Evolutionary conservation across 2,888 invertebrate species (phyloP), one percentile per base, ranked within the genome.

Genomic region (Sabatieria punctata): DNA sequence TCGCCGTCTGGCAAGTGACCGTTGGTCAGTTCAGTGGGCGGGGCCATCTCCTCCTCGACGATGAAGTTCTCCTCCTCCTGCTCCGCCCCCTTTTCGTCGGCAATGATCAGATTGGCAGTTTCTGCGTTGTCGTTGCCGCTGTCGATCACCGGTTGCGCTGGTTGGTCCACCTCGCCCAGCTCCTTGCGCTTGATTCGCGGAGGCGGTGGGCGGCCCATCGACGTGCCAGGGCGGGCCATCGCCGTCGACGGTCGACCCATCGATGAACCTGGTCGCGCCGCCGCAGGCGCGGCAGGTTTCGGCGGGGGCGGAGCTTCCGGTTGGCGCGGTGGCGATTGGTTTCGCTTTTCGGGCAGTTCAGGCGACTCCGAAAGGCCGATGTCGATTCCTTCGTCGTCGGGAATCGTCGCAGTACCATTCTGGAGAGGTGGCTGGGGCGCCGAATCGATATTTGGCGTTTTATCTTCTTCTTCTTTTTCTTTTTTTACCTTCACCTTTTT

Each of bases 1-100:
- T 19, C 43, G 18, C 24, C 35, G 19, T 15, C 36, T 91, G 75
- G 61, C 85, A 57, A 58, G 22, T 51, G 40, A 8, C 38, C 38
- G 38, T n/a, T 21, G 8, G 11, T 21, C 38, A n/a, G 8, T 30
- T 30, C 30, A 21, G n/a, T 38, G 8, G n/a, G 19, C 22, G 22
- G 8, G 8, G 38, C 8, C 11, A 51, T 51, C 2, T 42, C 43
- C 50, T 45, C 57, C 23, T 57, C 56, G 4, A 59, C 44, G 22
- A 56, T 35, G 42, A 57, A 58, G 23, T 52, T 41, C 11, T 54
- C 54, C 2, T 44, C 45, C 13, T 50, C 47, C 18, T 39, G 46
- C n/a, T 42, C 21, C n/a, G n/a, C 38, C 19, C 6, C 6, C n/a
- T 38, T 21, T 8, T 8, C 30, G 23, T n/a, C 23, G 19, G 4